Evolutionary conservation across 2,113 vertebrate species (phyloP), one percentile per base, ranked within the genome.

Genomic region (Boulengeromyrus knoepffleri): DNA sequence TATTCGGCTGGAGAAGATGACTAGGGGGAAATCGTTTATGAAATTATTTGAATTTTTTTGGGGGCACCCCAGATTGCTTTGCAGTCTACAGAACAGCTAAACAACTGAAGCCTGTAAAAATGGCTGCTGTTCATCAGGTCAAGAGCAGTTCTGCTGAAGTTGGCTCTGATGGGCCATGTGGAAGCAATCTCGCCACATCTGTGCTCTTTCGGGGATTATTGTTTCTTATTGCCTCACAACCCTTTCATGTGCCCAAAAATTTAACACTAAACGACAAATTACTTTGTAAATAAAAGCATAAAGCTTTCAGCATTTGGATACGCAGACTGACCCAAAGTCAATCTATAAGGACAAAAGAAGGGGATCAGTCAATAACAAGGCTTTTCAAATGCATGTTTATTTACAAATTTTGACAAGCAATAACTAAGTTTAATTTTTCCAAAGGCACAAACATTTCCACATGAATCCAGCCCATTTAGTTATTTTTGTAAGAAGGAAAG

Each of bases 211-310:
- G 97, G 15, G 96, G 95, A 96, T 96, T 97, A 97, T 96, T 95
- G 96, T 92, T 92, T 94, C 91, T 88, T 91, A 90, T 62, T 88
- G 47, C 83, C 36, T 89, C 85, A 91, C 92, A 90, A 93, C 90
- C 93, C 95, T 97, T 97, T 98, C 96, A 97, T 97, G 97, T 95
- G 96, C 97, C 97, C 97, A 97, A 96, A 96, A 97, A 97, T 97
- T 97, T 96, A 97, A 97, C 96, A 97, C 96, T 97, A 97, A 97
- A 96, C 95, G 94, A 97, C 96, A 97, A 97, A 97, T 98, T 97
- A 97, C 95, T 96, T 95, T 95, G 95, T 95, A 97, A 97, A 97
- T 97, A 96, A 96, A 95, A 96, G 96, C 94, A 95, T 95, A 96
- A 94, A 96, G 95, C 91, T 96, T 96, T 95, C 62, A 42, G 36